A percentile compares a stretch with the other conserved stretches of the same genome.
These are phyloP conservation scores for Festucalex cinctus DNA, from an alignment of 2,113 vertebrate genomes.

Conservation along the genomic window DNA sequence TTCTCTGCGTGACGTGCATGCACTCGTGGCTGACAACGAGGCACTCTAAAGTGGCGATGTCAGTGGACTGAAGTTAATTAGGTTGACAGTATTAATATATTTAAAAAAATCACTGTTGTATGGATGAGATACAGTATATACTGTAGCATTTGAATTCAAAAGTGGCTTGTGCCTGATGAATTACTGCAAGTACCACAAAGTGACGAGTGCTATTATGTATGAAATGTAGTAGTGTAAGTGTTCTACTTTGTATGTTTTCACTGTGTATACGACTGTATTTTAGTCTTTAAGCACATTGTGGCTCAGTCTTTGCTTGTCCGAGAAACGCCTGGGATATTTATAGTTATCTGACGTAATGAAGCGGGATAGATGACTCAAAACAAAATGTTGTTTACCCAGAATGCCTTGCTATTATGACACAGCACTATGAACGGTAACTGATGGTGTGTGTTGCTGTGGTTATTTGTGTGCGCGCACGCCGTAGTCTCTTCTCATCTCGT, in stretches of 20 bases:
- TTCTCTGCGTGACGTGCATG: too few species aligned
- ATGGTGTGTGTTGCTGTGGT: not conserved
- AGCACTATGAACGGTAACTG: constrained; percentile 25
- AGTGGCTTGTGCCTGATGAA: not conserved
- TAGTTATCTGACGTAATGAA: constrained; percentile 17
- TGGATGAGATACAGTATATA: too few species aligned
- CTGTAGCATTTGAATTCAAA: too few species aligned
- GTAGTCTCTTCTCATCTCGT: too few species aligned
- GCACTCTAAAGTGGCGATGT: too few species aligned
- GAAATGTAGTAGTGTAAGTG: not conserved
- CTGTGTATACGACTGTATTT: not conserved
- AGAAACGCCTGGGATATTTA: constrained; percentile 4
- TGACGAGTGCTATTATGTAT: not conserved
- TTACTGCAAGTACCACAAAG: not conserved
- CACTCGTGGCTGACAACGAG: too few species aligned
- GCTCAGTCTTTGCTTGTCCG: not conserved
- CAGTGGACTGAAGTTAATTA: too few species aligned
- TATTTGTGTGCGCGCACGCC: constrained; percentile 13
- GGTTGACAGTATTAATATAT: too few species aligned
- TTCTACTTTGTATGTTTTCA: not conserved
- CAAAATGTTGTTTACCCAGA: constrained; percentile 18
- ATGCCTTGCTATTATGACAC: constrained; percentile 40
- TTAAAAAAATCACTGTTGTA: too few species aligned
- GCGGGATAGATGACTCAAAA: constrained; percentile 28
- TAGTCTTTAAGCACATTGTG: not conserved